Evolutionary conservation across 2,888 invertebrate species (phyloP), one percentile per base, ranked within the genome.

Genomic region (Sialis lutaria): DNA sequence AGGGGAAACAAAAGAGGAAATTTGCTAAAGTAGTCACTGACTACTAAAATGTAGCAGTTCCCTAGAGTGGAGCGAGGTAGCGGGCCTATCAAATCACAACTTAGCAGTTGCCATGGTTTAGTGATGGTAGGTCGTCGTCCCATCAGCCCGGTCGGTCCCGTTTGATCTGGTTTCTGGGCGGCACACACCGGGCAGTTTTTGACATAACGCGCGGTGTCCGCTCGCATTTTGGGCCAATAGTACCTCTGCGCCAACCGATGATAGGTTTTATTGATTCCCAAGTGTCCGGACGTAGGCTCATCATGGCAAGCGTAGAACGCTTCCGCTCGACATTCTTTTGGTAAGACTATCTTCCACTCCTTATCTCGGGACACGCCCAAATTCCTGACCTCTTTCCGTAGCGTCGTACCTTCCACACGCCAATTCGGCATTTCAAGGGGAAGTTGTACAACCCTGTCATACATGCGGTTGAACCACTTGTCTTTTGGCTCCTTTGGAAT

Each of bases 191-290:
- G 6, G 33, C 55, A 56, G 4, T 10, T 33, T 2, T 46, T 30
- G 0, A 56, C 53, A 32, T 48, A 55, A 0, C 37, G 42, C 1
- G 46, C 48, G 1, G 55, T 41, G 31, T 55, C 54, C 5, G 40
- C 6, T 30, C 45, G 41, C 51, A 55, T 52, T 8, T 48, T 32
- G 2, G 56, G 56, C 57, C 55, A 57, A 40, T 50, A 57, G 35
- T 50, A 55, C 6, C 33, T 32, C 8, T 44, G 3, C 1, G 44
- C 8, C 6, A 51, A 33, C 6, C 55, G 42, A 2, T 45, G 39
- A 6, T 43, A 51, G 0, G 55, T 54, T 32, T 54, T 55, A 1
- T 49, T 47, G 1, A 49, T 46, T 0, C 55, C 53, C 2, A 51
- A 42, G 34, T 56, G 55, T 8, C 50, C 56, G 1, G 53, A 46